Evolutionary conservation across 2,797 vertebrate species (phyloP).

Genomic region (Eleutherodactylus coqui): DNA sequence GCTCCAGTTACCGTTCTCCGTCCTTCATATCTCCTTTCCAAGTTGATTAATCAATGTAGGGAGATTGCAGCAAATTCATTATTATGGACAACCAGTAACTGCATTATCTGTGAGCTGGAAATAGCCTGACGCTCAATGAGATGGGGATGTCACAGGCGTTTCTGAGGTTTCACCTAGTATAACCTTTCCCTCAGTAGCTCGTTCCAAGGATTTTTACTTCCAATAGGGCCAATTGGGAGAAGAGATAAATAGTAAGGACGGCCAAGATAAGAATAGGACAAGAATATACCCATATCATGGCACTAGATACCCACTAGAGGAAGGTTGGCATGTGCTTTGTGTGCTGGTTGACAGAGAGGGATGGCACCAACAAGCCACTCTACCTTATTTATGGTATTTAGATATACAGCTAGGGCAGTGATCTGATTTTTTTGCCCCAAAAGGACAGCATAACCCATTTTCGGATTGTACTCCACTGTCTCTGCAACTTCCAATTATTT

Average conservation of each 20-base stretch:
- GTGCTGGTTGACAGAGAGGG: not conserved
- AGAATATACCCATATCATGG: not conserved
- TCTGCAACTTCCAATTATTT: too few relatives aligned
- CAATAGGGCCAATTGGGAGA: not conserved
- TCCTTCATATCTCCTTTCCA: conserved; percentile 33
- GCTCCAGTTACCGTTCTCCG: not conserved
- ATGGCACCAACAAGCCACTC: not conserved
- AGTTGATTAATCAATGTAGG: conserved; percentile 26
- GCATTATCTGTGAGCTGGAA: conserved; percentile 24
- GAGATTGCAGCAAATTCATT: conserved; percentile 19
- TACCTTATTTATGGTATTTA: not conserved
- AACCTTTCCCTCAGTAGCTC: not conserved
- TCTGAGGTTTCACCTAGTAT: not conserved
- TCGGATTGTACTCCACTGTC: too few relatives aligned
- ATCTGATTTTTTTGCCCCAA: too few relatives aligned
- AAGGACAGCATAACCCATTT: too few relatives aligned
- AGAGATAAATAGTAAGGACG: not conserved
- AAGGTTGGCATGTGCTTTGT: not conserved
- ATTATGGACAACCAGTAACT: conserved; percentile 22
- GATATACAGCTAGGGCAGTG: not conserved
- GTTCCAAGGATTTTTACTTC: not conserved
- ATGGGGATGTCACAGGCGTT: not conserved
- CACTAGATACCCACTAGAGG: not conserved
- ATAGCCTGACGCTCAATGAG: not conserved
- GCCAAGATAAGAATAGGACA: not conserved